phyloP scores from a whole-genome alignment of 2,888 invertebrate genomes.

The Parnassius smintheus region DNA sequence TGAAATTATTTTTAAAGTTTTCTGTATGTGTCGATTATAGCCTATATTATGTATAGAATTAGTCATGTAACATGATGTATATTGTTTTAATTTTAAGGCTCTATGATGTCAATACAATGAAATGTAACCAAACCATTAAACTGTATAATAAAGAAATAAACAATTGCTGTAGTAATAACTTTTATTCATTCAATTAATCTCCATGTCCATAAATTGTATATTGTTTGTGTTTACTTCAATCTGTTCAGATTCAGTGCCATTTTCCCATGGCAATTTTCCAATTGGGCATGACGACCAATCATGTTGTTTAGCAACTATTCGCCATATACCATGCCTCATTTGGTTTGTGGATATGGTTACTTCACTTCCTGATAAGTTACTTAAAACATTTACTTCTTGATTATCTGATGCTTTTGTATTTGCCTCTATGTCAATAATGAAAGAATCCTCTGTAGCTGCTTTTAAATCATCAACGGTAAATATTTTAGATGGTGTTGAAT shows the following conservation, averaged over 20 bases:
- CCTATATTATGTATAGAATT: slow-evolving; percentile 63
- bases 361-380: not conserved
- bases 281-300: slow-evolving; percentile 75
- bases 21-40: slow-evolving; percentile 54
- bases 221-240: slow-evolving; percentile 22
- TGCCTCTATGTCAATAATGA: slow-evolving; percentile 9
- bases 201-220: slow-evolving; percentile 10
- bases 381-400: not conserved
- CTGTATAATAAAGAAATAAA: slow-evolving; percentile 71
- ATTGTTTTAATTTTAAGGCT: slow-evolving; percentile 75
- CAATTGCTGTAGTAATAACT: slow-evolving; percentile 65
- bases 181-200: slow-evolving; percentile 39
- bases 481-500: slow-evolving; percentile 49
- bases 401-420: not conserved
- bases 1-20: slow-evolving; percentile 46
- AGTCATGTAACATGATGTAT: slow-evolving; percentile 66
- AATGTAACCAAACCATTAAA: slow-evolving; percentile 78
- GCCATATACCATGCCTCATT: slow-evolving; percentile 52
- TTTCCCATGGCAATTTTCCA: slow-evolving; percentile 75
- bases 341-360: not conserved
- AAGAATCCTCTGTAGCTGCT: slow-evolving; percentile 24
- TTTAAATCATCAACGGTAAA: slow-evolving; percentile 72
- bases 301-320: slow-evolving; percentile 46
- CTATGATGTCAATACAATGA: slow-evolving; percentile 75
- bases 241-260: slow-evolving; percentile 31